A percentile compares a stretch with the other conserved stretches of the same genome.
Conservation (phyloP, 2,888 invertebrate genomes). For the Parasteatoda lunata region DNA sequence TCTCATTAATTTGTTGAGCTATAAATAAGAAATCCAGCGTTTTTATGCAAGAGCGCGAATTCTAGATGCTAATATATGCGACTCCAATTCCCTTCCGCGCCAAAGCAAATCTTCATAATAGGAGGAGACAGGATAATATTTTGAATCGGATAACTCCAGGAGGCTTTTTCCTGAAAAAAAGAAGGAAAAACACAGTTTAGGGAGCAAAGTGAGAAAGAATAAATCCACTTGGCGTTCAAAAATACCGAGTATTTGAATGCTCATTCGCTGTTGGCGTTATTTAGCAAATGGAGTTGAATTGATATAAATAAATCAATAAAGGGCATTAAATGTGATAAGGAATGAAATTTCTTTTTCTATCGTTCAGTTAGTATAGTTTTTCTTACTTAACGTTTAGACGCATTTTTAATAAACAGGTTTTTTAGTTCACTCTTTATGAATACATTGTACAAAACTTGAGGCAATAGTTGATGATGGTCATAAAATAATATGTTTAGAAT, state of each 20-base stretch:
- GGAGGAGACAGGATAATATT: constrained; percentile 40
- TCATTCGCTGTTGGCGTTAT: neutral
- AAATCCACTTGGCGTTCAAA: neutral
- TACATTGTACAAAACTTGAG: no score
- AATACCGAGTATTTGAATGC: neutral
- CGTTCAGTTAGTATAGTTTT: neutral
- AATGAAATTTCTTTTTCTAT: neutral
- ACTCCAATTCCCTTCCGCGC: constrained; percentile 7
- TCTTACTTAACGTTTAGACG: no score
- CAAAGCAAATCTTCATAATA: constrained; percentile 38
- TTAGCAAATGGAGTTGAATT: neutral
- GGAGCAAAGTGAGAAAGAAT: neutral
- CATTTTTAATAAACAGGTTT: no score
- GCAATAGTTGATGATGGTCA: no score
- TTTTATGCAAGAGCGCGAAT: constrained; percentile 33
- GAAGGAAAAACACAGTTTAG: neutral
- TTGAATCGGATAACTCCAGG: constrained; percentile 26
- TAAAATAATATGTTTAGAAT: no score
- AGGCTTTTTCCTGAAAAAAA: neutral
- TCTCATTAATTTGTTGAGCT: constrained; percentile 54
- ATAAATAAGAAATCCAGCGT: constrained; percentile 39
- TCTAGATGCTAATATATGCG: constrained; percentile 50
- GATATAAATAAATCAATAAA: neutral
- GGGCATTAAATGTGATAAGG: neutral
- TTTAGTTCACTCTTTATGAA: no score